These are phyloP conservation scores for Eulimnadia texana DNA, from an alignment of 1,140 invertebrate species.

Conservation along the genomic window DNA sequence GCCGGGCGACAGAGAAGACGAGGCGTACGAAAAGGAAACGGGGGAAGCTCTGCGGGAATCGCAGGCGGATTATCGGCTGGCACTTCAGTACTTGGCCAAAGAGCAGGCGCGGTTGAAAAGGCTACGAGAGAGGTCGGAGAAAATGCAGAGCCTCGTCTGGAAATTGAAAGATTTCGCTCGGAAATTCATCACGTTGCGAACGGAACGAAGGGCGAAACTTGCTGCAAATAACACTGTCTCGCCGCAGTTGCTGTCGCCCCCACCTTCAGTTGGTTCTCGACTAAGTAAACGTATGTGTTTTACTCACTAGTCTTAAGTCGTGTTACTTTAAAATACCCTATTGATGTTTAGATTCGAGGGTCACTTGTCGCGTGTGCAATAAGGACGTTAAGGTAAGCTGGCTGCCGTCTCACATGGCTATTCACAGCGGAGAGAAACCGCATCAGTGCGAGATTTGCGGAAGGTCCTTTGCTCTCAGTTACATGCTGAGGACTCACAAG, in stretches of 20 bases:
- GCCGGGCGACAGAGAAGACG: not conserved
- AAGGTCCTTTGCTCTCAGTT: slow-evolving; percentile 33
- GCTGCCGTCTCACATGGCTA: slow-evolving; percentile 1
- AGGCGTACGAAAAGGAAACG: not conserved
- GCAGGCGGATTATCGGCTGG: not conserved
- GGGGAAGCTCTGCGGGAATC: not conserved
- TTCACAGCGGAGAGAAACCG: slow-evolving; percentile 36
- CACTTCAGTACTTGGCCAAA: not conserved
- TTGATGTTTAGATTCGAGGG: not conserved
- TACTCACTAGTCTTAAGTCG: too few species aligned
- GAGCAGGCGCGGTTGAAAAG: not conserved
- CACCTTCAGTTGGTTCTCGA: not conserved
- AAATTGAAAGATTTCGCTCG: not conserved
- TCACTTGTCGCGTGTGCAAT: not conserved
- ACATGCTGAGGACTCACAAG: slow-evolving; percentile 23
- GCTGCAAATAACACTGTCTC: not conserved
- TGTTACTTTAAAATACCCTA: too few species aligned
- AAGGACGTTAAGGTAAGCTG: slow-evolving; percentile 1
- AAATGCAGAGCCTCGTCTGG: not conserved
- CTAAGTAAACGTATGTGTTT: not conserved
- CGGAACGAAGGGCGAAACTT: not conserved
- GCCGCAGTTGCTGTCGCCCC: too few species aligned
- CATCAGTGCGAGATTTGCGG: slow-evolving; percentile 42
- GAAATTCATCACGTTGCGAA: not conserved
- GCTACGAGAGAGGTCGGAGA: not conserved